Conservation (phyloP, 2,797 vertebrate species). For the Nothura maculosa region DNA sequence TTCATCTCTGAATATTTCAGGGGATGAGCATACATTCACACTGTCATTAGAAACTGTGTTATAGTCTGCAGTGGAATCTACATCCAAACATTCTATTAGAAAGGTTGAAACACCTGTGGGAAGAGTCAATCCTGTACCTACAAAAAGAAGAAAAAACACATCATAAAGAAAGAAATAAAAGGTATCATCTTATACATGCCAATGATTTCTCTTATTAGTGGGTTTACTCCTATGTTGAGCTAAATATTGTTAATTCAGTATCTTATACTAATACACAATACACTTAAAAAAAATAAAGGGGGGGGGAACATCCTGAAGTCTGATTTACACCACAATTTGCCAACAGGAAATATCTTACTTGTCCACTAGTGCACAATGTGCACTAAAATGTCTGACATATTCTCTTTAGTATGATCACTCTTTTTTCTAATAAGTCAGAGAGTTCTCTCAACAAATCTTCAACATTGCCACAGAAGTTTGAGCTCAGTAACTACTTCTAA, state of each 20-base stretch:
- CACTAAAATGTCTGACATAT: not conserved
- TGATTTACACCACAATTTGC: not conserved
- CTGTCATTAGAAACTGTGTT: conserved; percentile 24
- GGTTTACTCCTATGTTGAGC: not conserved
- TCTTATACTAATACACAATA: not conserved
- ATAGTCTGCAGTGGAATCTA: conserved; percentile 42
- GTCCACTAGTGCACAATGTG: not conserved
- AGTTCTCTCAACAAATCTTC: not conserved
- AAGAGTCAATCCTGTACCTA: conserved; percentile 74
- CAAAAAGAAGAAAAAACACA: conserved; percentile 19
- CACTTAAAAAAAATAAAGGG: not conserved
- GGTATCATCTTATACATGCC: not conserved
- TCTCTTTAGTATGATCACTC: not conserved
- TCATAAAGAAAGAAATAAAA: not conserved
- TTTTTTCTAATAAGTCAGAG: not conserved
- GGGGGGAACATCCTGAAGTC: not conserved
- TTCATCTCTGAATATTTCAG: conserved; percentile 87
- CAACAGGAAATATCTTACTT: not conserved
- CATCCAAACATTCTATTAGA: conserved; percentile 72
- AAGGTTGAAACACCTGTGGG: conserved; percentile 79
- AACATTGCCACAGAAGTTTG: not conserved
- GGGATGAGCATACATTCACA: conserved; percentile 78
- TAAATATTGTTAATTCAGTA: not conserved
- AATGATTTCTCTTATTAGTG: not conserved
- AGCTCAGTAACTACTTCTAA: not conserved